These are phyloP conservation scores for Drosophila buzzatii DNA, from an alignment of 2,888 invertebrate species.

Conservation along the genomic window DNA sequence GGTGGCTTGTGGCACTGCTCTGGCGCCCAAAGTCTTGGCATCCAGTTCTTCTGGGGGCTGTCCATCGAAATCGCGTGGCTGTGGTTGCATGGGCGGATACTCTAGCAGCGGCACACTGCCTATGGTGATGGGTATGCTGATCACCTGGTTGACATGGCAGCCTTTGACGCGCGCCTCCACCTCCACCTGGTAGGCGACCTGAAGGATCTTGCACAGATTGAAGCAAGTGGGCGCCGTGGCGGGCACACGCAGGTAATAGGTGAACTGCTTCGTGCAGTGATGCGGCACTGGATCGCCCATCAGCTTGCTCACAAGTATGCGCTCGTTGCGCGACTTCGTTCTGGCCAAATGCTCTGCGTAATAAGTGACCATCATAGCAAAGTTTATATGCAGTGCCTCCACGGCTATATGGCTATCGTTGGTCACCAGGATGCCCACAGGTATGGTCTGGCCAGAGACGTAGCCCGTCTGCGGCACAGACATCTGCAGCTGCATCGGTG, in stretches of 20 bases:
- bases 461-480: slow-evolving; percentile 79
- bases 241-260: slow-evolving; percentile 75
- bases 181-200: slow-evolving; percentile 79
- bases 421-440: slow-evolving; percentile 85
- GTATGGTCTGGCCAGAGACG: slow-evolving; percentile 81
- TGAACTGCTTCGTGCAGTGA: slow-evolving; percentile 70
- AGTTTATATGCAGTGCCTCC: slow-evolving; percentile 62
- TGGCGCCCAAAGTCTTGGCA: slow-evolving; percentile 21
- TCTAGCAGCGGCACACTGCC: slow-evolving; percentile 81
- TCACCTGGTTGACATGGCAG: slow-evolving; percentile 64
- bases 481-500: slow-evolving; percentile 72
- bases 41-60: slow-evolving; percentile 26
- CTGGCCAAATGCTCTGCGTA: slow-evolving; percentile 47
- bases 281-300: slow-evolving; percentile 65
- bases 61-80: slow-evolving; percentile 28
- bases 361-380: slow-evolving; percentile 76
- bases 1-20: background rate
- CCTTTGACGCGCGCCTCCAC: slow-evolving; percentile 75
- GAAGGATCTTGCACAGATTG: slow-evolving; percentile 74
- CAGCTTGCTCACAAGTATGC: slow-evolving; percentile 64
- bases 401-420: slow-evolving; percentile 87
- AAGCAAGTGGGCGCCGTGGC: slow-evolving; percentile 82
- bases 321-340: slow-evolving; percentile 54
- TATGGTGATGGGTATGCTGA: slow-evolving; percentile 79
- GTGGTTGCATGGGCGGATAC: slow-evolving; percentile 40